Evolutionary conservation across 2,797 vertebrate genomes (phyloP).

Genomic region (Loris lydekkerianus): DNA sequence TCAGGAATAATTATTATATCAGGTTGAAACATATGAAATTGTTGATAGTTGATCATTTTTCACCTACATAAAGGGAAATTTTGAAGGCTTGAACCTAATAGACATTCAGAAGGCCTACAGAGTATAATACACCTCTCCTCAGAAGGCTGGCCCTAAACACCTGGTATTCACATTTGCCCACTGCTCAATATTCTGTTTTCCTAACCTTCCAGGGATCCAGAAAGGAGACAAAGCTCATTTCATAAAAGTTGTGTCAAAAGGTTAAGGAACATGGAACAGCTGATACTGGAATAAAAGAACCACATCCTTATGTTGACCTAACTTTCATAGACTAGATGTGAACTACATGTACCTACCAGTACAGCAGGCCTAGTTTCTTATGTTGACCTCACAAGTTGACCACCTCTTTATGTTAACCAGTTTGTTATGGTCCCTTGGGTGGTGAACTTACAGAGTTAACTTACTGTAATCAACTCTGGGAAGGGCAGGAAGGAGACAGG

Average conservation of each 20-base stretch:
- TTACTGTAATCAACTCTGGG: neutral
- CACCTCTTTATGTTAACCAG: too few species aligned
- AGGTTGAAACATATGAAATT: neutral
- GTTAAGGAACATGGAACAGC: neutral
- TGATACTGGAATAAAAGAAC: neutral
- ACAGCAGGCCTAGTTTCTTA: too few species aligned
- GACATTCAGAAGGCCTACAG: neutral
- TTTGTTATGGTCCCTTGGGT: too few species aligned
- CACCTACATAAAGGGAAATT: neutral
- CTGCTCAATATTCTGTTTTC: neutral
- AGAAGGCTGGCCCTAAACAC: neutral
- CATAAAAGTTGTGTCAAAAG: neutral
- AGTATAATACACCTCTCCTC: neutral
- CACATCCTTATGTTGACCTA: neutral
- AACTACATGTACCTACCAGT: too few species aligned
- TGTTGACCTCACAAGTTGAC: too few species aligned
- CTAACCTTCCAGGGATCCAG: neutral
- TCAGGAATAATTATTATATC: neutral
- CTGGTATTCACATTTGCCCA: neutral
- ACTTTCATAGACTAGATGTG: too few species aligned
- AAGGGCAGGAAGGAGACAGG: neutral
- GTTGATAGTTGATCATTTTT: neutral
- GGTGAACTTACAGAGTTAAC: too few species aligned
- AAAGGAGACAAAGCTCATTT: neutral
- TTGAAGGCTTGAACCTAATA: neutral